Evolutionary conservation across 1,140 invertebrate species (phyloP).

Genomic region (Battus philenor): DNA sequence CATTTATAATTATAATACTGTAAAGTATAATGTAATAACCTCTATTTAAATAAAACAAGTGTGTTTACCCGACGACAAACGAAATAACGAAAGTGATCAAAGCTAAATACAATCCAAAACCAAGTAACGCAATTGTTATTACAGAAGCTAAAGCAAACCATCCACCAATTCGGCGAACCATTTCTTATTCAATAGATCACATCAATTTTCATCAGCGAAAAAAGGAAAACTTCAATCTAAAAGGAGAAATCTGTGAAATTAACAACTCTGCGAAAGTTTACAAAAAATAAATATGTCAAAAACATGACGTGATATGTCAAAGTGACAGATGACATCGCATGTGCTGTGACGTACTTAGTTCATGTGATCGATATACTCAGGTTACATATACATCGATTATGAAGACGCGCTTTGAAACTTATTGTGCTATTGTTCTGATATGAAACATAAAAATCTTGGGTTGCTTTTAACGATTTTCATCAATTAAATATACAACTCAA

Average conservation of each 20-base stretch:
- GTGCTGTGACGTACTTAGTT: too few species aligned
- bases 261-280: constrained; percentile 9
- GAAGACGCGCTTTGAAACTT: too few species aligned
- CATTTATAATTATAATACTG: constrained; percentile 1
- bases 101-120: constrained; percentile 56
- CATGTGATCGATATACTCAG: too few species aligned
- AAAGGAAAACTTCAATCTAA: constrained; percentile 1
- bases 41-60: constrained; percentile 1
- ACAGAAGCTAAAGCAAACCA: constrained; percentile 61
- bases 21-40: constrained; percentile 4
- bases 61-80: constrained; percentile 57
- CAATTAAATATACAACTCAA: too few species aligned
- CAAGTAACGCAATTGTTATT: constrained; percentile 57
- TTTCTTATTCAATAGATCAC: constrained; percentile 16
- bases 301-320: constrained; percentile 8
- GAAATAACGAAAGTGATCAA: constrained; percentile 53
- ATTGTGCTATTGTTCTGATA: too few species aligned
- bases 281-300: constrained; percentile 18
- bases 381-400: too few species aligned
- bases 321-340: neutral
- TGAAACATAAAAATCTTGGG: too few species aligned
- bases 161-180: constrained; percentile 40
- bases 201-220: neutral
- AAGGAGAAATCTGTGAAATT: constrained; percentile 6
- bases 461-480: too few species aligned